Conservation (phyloP, 2,888 invertebrate genomes). For the Leucania comma region DNA sequence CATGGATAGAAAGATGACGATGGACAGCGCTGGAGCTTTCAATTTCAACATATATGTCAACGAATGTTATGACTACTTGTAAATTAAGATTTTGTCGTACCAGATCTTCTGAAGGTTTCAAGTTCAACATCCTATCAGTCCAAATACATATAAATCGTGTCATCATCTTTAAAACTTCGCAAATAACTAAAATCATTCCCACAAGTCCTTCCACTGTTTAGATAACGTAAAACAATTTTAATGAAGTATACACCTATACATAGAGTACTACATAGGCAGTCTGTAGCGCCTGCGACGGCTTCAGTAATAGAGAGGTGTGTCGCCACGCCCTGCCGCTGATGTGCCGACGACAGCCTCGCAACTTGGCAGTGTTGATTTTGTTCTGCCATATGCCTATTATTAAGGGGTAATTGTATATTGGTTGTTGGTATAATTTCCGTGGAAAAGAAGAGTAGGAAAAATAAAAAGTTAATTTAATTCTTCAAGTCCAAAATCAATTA, state of each 20-base stretch:
- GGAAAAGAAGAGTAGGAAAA: not conserved
- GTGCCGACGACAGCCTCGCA: slow-evolving; percentile 78
- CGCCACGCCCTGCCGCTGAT: slow-evolving; percentile 83
- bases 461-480: no score
- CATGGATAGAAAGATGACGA: no score
- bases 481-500: no score
- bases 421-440: slow-evolving; percentile 20
- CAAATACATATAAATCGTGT: not conserved
- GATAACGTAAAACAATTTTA: slow-evolving; percentile 65
- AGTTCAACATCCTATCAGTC: no score
- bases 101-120: no score
- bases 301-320: slow-evolving; percentile 88
- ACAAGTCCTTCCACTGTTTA: slow-evolving; percentile 23
- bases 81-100: no score
- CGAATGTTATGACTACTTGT: no score
- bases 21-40: not conserved
- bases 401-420: slow-evolving; percentile 58
- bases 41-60: no score
- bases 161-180: not conserved
- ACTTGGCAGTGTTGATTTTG: slow-evolving; percentile 70
- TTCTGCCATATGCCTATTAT: slow-evolving; percentile 54
- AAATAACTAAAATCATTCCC: slow-evolving; percentile 16
- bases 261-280: slow-evolving; percentile 55
- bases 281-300: slow-evolving; percentile 66
- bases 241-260: slow-evolving; percentile 63